Base-by-base conservation (phyloP, 2,113 vertebrate genomes). In the Dasyornis broadbenti region DNA sequence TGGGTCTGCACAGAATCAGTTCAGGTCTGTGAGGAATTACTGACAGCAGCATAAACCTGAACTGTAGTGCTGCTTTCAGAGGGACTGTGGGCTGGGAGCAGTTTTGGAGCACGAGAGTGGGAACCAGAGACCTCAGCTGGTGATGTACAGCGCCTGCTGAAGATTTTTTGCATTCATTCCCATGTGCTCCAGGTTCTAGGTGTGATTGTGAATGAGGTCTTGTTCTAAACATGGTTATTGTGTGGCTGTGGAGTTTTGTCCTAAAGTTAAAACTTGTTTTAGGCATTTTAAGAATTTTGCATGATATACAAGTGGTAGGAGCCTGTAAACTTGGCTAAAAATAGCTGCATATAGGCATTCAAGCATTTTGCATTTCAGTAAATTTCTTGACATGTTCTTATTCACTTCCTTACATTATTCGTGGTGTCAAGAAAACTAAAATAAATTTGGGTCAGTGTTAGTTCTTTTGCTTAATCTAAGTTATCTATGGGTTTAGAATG, bases 61-160 rank as follows among this genome's bases (percentile, higher is more conserved):
- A 6, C 6, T 5, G 45, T 5, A 44, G 31, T 5, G 8, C 40
- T 71, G 16, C 24, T 82, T 61, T 57, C 61, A 71, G 63, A 56
- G 37, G 30, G 7, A 13, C 4, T 0, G 1, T 9, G 63, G 12
- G n/a, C 59, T 86, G 63, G 40, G 39, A 80, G 50, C 28, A 31
- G 28, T 47, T 0, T 1, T 18, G 59, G 42, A 65, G 26, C 50
- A 24, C 4, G 3, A 3, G 5, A 3, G 3, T 3, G 14, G 40
- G 66, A 82, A 15, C 9, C 31, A 18, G 27, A 56, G 75, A 33
- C n/a, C 17, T 2, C 7, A 69, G 20, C 83, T 82, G 47, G 19
- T 6, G 16, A 5, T 24, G 17, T 13, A 2, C 0, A 1, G 54
- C 57, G 31, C 15, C 42, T 21, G 3, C 24, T 65, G 40, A 35